Evolutionary conservation across 2,797 vertebrate genomes (phyloP).

Genomic region (Acanthurus leucopareius): DNA sequence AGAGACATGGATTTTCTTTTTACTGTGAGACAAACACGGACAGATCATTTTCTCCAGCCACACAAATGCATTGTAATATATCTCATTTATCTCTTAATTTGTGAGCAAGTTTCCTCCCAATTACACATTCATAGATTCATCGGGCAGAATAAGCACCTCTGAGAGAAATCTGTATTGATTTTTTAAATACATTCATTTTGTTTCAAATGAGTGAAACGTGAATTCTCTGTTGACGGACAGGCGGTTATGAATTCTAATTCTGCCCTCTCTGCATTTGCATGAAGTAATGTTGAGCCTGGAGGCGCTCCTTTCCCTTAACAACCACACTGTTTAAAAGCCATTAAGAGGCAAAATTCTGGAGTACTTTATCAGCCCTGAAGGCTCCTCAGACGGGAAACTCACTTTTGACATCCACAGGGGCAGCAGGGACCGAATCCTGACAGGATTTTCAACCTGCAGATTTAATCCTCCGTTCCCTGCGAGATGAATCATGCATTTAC

Average conservation of each 20-base stretch:
- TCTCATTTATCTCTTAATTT: slow-evolving; percentile 66
- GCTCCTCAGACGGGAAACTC: slow-evolving; percentile 27
- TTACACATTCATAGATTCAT: slow-evolving; percentile 65
- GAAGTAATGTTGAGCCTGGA: slow-evolving; percentile 24
- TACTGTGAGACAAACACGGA: slow-evolving; percentile 60
- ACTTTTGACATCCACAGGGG: slow-evolving; percentile 36
- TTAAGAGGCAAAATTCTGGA: slow-evolving; percentile 31
- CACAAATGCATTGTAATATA: slow-evolving; percentile 47
- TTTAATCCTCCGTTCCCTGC: slow-evolving; percentile 31
- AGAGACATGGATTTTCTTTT: slow-evolving; percentile 62
- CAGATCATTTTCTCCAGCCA: slow-evolving; percentile 52
- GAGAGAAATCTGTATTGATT: slow-evolving; percentile 69
- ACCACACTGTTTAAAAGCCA: slow-evolving; percentile 18
- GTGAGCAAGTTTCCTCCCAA: slow-evolving; percentile 38
- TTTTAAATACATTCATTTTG: slow-evolving; percentile 69
- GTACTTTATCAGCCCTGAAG: slow-evolving; percentile 37
- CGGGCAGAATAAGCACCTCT: slow-evolving; percentile 39
- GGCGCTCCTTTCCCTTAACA: slow-evolving; percentile 30
- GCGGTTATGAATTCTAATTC: slow-evolving; percentile 57
- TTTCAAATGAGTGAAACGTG: slow-evolving; percentile 57
- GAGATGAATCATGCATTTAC: slow-evolving; percentile 6
- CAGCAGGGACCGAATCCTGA: slow-evolving; percentile 31
- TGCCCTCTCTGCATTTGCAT: slow-evolving; percentile 35
- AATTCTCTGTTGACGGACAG: slow-evolving; percentile 47
- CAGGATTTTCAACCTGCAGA: slow-evolving; percentile 16